A percentile compares a stretch with the other conserved stretches of the same genome.
Conservation (phyloP, 2,113 vertebrate species). For the Sinosuthora webbiana region DNA sequence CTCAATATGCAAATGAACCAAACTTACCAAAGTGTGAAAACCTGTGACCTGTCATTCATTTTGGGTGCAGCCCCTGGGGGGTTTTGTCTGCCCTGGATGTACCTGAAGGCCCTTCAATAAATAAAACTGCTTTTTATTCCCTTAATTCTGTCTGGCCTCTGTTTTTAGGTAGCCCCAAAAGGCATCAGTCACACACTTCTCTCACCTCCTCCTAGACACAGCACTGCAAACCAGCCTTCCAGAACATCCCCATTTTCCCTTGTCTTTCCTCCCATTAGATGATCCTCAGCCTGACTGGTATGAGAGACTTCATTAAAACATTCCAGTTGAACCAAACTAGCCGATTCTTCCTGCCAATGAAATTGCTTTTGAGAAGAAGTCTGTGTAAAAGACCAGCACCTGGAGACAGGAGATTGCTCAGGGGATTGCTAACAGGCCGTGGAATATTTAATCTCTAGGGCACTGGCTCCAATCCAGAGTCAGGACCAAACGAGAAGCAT, state of each 20-base stretch:
- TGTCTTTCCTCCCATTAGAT: neutral
- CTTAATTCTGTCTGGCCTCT: neutral
- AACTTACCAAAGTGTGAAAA: neutral
- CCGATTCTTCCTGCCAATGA: neutral
- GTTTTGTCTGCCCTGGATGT: neutral
- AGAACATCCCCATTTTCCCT: neutral
- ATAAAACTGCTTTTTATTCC: neutral
- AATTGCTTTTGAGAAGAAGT: slow-evolving; percentile 21
- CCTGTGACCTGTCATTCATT: accelerated
- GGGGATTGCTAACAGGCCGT: slow-evolving; percentile 39
- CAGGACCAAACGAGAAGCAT: slow-evolving; percentile 32
- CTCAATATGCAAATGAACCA: neutral
- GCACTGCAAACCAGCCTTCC: neutral
- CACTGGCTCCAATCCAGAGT: slow-evolving; percentile 34
- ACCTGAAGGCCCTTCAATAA: neutral
- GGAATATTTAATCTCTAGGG: slow-evolving; percentile 48
- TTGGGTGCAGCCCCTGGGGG: neutral
- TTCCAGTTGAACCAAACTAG: slow-evolving; percentile 26
- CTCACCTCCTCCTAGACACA: neutral
- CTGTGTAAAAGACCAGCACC: slow-evolving; percentile 28
- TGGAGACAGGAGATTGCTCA: slow-evolving; percentile 35
- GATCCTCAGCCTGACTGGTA: neutral
- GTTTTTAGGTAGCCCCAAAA: neutral
- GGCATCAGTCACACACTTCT: neutral
- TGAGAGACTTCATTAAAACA: slow-evolving; percentile 50